phyloP scores from a whole-genome alignment of 2,888 invertebrate genomes.

The Ernsta delagoae region DNA sequence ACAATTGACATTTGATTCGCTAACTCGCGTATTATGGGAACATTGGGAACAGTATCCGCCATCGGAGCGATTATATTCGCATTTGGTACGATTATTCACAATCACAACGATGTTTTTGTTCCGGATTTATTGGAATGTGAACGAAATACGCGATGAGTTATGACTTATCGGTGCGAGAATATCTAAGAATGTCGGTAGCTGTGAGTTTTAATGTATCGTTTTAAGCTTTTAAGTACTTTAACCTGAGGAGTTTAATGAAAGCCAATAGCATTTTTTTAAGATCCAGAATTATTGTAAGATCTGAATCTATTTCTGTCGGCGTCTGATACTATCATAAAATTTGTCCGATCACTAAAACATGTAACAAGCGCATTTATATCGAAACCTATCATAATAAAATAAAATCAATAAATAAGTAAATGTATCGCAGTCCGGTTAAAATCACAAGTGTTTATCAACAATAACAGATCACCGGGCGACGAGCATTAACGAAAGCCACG shows the following conservation, averaged over 20 bases:
- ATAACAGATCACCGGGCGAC: slow-evolving; percentile 62
- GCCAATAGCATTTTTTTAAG: no score
- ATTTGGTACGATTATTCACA: slow-evolving; percentile 45
- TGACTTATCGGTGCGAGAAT: not conserved
- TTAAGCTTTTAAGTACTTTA: no score
- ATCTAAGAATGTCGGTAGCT: not conserved
- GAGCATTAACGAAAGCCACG: slow-evolving; percentile 40
- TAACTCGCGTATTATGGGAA: slow-evolving; percentile 23
- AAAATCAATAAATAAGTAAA: slow-evolving; percentile 33
- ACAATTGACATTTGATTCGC: slow-evolving; percentile 39
- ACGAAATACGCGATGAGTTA: not conserved
- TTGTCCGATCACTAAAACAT: slow-evolving; percentile 4
- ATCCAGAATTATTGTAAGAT: no score
- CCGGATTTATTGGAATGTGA: slow-evolving; percentile 47
- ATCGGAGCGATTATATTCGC: slow-evolving; percentile 21
- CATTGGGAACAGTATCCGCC: slow-evolving; percentile 25
- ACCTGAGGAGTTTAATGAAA: no score
- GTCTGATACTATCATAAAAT: slow-evolving; percentile 1
- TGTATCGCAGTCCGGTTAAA: slow-evolving; percentile 40
- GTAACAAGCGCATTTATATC: not conserved
- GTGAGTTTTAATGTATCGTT: no score
- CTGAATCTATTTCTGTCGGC: no score
- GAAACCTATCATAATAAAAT: slow-evolving; percentile 33
- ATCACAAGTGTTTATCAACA: slow-evolving; percentile 60
- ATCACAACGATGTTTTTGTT: slow-evolving; percentile 57